A percentile compares a stretch with the other conserved stretches of the same genome.
Evolutionary conservation across 2,888 invertebrate genomes (phyloP).

Genomic region (Meiosimyza decipiens): DNA sequence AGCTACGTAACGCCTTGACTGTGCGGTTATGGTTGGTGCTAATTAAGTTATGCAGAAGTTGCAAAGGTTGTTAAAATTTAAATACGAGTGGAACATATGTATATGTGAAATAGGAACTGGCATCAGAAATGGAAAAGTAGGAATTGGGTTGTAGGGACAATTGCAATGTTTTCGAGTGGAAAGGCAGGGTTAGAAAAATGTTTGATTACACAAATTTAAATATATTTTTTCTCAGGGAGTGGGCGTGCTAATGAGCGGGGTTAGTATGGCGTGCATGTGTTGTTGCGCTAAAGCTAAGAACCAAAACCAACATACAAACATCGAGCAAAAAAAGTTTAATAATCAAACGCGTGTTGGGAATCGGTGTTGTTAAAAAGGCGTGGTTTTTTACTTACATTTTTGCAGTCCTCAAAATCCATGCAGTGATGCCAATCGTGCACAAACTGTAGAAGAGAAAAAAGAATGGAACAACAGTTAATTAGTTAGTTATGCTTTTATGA

Average conservation of each 20-base stretch:
- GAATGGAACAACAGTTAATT: neutral
- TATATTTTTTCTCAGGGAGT: neutral
- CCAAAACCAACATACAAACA: neutral
- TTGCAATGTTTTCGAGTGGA: too few species aligned
- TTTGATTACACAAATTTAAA: too few species aligned
- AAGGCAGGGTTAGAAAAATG: too few species aligned
- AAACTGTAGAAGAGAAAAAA: constrained; percentile 54
- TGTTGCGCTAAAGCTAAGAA: neutral
- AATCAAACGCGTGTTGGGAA: neutral
- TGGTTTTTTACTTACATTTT: constrained; percentile 59
- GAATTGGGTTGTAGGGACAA: too few species aligned
- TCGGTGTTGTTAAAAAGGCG: neutral
- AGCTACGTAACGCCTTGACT: neutral
- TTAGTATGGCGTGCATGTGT: neutral
- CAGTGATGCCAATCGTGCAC: constrained; percentile 66
- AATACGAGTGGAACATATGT: constrained; percentile 11
- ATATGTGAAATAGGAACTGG: constrained; percentile 14
- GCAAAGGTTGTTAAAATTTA: constrained; percentile 39
- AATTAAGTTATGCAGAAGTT: constrained; percentile 31
- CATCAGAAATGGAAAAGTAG: too few species aligned
- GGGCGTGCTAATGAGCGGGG: neutral
- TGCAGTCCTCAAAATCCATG: constrained; percentile 65
- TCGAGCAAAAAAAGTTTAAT: neutral
- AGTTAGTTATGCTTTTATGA: too few species aligned
- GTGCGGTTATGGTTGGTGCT: constrained; percentile 15